A percentile compares a stretch with the other conserved stretches of the same genome.
phyloP scores from a whole-genome alignment of 2,888 invertebrate genomes.

The Spatulosminthurus flaviceps region DNA sequence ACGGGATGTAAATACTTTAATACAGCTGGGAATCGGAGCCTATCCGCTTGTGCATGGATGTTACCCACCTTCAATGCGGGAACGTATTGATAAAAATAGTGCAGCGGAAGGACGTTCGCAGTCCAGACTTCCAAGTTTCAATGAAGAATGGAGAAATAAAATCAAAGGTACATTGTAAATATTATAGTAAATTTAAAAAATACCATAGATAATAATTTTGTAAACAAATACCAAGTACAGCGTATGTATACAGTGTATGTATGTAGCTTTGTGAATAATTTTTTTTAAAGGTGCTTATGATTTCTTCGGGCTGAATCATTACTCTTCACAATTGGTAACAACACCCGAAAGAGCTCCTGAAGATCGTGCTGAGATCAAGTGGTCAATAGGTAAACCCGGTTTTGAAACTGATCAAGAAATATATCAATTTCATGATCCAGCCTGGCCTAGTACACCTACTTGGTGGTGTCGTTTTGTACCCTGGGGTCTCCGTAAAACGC shows the following conservation, averaged over 20 bases:
- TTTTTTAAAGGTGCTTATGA: slow-evolving; percentile 43
- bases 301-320: slow-evolving; percentile 67
- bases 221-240: no score
- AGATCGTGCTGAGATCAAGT: background rate
- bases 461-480: slow-evolving; percentile 50
- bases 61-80: slow-evolving; percentile 60
- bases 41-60: slow-evolving; percentile 59
- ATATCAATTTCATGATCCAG: slow-evolving; percentile 40
- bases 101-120: slow-evolving; percentile 52
- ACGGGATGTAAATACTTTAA: no score
- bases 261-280: no score
- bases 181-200: no score
- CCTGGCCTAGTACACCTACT: slow-evolving; percentile 50
- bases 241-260: no score
- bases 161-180: slow-evolving; percentile 1
- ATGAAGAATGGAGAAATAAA: slow-evolving; percentile 37
- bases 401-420: slow-evolving; percentile 48
- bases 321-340: slow-evolving; percentile 64
- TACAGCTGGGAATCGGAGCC: slow-evolving; percentile 63
- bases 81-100: slow-evolving; percentile 54
- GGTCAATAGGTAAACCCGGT: slow-evolving; percentile 28
- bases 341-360: background rate
- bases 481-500: slow-evolving; percentile 50
- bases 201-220: no score
- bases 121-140: slow-evolving; percentile 60